Base-by-base conservation (phyloP, 2,797 vertebrate species). In the Trichosurus vulpecula region DNA sequence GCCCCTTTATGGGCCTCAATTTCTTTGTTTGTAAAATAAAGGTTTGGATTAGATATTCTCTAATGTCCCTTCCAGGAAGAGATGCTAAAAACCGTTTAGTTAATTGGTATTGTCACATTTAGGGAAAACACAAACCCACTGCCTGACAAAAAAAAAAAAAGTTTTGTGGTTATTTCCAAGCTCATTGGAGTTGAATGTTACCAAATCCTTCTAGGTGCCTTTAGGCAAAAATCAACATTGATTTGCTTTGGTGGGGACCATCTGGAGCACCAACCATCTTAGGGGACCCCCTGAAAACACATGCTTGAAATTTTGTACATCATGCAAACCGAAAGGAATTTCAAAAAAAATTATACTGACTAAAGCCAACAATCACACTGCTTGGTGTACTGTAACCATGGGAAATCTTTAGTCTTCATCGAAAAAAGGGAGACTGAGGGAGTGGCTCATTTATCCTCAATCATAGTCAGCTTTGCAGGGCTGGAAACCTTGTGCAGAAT, bases 61-160 rank as follows among this genome's bases (percentile, higher is more conserved):
- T 87, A 87, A 87, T 51, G 9, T 87, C 41, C 41, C 41, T 87
- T 47, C 74, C 74, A 47, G 31, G 74, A 87, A 55, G 95, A 94
- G 91, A 54, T 90, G 94, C 96, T 93, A 96, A 95, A 95, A 91
- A 94, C 4, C 90, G 97, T 93, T 58, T 96, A 87, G 90, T 96
- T 92, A 95, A 96, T 74, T 54, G 92, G 97, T 94, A 31, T n/a
- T 93, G 31, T 97, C 52, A 56, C 53, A 96, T 97, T 92, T 91
- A 54, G 93, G 81, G 91, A 96, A 93, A 53, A 94, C 97, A 95
- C 95, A 95, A 96, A 87, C 94, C 97, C 91, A 96, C 92, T 52
- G 4, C 35, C 81, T 96, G 90, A 31, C 30, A 58, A 31, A 3
- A 66, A n/a, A 66, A 61, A 58, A 61, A 81, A 81, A 41, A 47